Conservation (phyloP, 2,888 invertebrate genomes). For the Mechanitis messenoides region DNA sequence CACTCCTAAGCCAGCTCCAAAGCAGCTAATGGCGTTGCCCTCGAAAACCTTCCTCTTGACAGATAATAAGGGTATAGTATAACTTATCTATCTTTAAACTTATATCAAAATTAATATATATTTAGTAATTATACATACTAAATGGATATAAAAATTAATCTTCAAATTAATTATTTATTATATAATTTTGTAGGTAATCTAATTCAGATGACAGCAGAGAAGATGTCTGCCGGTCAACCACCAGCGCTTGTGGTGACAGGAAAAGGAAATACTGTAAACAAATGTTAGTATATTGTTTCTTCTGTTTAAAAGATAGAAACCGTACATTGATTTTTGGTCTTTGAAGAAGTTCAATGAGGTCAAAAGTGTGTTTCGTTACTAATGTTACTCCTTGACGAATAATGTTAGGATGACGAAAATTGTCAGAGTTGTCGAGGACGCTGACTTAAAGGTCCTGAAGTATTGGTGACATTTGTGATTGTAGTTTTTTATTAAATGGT, state of each 20-base stretch:
- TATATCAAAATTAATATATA: too few relatives aligned
- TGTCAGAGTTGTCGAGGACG: too few relatives aligned
- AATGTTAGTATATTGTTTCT: conserved; percentile 37
- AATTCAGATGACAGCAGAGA: conserved; percentile 54
- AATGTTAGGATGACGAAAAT: too few relatives aligned
- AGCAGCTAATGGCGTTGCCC: conserved; percentile 32
- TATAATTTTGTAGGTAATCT: conserved; percentile 41
- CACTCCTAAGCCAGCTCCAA: conserved; percentile 30
- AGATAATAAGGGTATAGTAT: conserved; percentile 49
- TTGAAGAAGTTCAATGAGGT: too few relatives aligned
- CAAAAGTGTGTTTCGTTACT: too few relatives aligned
- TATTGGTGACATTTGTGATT: too few relatives aligned
- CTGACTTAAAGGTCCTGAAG: too few relatives aligned
- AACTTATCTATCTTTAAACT: too few relatives aligned
- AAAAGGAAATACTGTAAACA: conserved; percentile 29
- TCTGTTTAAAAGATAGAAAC: too few relatives aligned
- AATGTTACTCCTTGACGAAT: too few relatives aligned
- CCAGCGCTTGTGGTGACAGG: conserved; percentile 44
- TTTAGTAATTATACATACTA: neutral
- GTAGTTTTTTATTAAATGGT: too few relatives aligned
- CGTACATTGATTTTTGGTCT: too few relatives aligned
- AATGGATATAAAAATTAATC: neutral
- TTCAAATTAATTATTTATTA: neutral
- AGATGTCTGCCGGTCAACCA: conserved; percentile 40
- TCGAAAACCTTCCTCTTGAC: conserved; percentile 55